These are phyloP conservation scores for Aythya baeri DNA, from an alignment of 2,113 vertebrate genomes.

Conservation along the genomic window DNA sequence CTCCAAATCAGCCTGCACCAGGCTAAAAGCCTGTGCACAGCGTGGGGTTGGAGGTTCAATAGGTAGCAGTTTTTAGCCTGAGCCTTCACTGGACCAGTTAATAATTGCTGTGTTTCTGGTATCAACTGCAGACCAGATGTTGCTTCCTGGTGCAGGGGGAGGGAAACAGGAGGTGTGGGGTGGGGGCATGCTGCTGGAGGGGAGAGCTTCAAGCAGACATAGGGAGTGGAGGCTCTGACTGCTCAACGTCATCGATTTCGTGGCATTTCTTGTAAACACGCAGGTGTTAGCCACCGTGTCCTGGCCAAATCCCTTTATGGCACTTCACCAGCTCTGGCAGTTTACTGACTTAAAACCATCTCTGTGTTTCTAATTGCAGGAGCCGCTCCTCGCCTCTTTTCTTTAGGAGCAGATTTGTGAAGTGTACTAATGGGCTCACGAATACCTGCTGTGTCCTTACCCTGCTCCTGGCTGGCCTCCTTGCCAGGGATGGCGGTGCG, in stretches of 20 bases:
- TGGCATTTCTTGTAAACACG: neutral
- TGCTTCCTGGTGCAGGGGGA: neutral
- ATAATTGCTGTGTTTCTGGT: neutral
- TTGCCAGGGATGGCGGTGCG: fast-evolving
- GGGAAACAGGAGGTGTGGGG: neutral
- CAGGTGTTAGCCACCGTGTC: neutral
- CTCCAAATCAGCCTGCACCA: fast-evolving
- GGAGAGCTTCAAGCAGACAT: neutral
- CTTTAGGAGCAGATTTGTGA: neutral
- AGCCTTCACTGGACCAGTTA: neutral
- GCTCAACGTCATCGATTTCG: neutral
- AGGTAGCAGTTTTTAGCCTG: neutral
- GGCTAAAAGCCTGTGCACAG: neutral
- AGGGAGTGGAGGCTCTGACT: neutral
- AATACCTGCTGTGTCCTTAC: neutral
- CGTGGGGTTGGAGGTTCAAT: neutral
- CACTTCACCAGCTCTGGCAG: neutral
- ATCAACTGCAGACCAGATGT: constrained; percentile 19
- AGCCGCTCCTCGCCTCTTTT: neutral
- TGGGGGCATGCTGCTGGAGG: fast-evolving
- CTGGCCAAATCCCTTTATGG: constrained; percentile 13
- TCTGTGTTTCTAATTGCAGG: neutral
- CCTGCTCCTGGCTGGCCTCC: neutral
- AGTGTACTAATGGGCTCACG: fast-evolving
- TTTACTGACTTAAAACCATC: neutral